Base-by-base conservation (phyloP, 2,113 vertebrate species). In the Diadophis punctatus region DNA sequence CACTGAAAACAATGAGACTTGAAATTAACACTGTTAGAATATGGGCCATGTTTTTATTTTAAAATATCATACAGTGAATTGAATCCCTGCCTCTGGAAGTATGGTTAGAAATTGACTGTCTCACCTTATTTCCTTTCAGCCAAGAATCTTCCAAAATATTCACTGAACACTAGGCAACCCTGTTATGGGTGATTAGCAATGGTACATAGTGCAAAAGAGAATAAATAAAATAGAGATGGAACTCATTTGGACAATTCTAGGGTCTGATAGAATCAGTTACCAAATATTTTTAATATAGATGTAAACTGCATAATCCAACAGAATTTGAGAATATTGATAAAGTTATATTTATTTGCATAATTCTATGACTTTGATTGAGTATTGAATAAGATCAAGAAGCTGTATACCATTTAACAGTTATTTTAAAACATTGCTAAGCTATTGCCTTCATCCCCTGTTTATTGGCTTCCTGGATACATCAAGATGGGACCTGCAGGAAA, bases 291-390 rank as follows among this genome's bases (percentile, higher is more conserved):
- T 55, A 95, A 93, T 18, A 46, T 30, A 48, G 91, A 22, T 80
- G 18, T 39, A 43, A 80, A 58, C 16, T 91, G 96, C 93, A 94
- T 87, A 93, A 94, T 97, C 94, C 95, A 94, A 96, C 93, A 95
- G 94, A 96, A 95, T 95, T 96, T 96, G 92, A 94, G 88, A 89
- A 53, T 93, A 93, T 93, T 93, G 94, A 96, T 94, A 96, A 97
- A 96, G 94, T 92, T 96, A 93, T 96, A 95, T 95, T 97, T 96
- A 95, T 96, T 94, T 95, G 95, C 94, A 95, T 95, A 55, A 88
- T 88, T 88, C 34, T 55, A n/a, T 27, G 2, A 25, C 1, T 22
- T 43, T 34, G 49, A 86, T 51, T 27, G 39, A 58, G 22, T 58
- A 23, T 8, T 46, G 34, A 43, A 56, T 23, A n/a, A 60, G 55